Evolutionary conservation across 2,888 invertebrate genomes (phyloP), one percentile per base, ranked within the genome.

Genomic region (Chymomyza procnemis): DNA sequence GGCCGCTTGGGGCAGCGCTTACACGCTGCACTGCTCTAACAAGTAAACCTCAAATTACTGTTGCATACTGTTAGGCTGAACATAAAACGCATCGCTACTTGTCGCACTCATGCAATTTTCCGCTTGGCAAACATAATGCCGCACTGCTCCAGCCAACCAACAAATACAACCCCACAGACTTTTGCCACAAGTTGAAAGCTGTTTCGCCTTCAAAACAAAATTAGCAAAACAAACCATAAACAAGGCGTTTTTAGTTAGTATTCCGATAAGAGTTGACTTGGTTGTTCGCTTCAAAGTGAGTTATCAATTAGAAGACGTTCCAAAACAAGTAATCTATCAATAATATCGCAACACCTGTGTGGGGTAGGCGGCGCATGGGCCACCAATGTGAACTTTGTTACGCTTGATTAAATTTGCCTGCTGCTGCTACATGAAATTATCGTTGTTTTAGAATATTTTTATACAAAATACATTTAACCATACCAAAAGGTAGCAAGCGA

Each of bases 251-350:
- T 41, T 41, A 41, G 12, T 41, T 41, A 41, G 34, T 12, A 12
- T 41, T 41, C 12, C 34, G 34, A 41, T 41, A 41, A 41, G 34
- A 9, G 12, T 0, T 12, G 12, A 41, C 34, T 41, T 12, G 34
- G 34, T 12, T 12, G 12, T 12, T 41, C 34, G 34, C 34, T 41
- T 41, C 12, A 41, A 41, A 41, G 34, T 41, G 34, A 41, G 34
- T 41, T 41, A 41, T 41, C 34, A 41, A 76, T 76, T 67, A 46
- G n/a, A 58, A 12, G 6, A 18, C 22, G 74, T 67, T 76, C 71
- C 65, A 63, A 19, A 22, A 22, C 59, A 68, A 61, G 65, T 48
- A 76, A 76, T 76, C 74, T 67, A 64, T 67, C 47, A 66, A 61
- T 66, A 71, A 67, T 59, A 34, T 22, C 34, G 47, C 56, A 62